Evolutionary conservation across 2,113 vertebrate genomes (phyloP), one percentile per base, ranked within the genome.

Genomic region (Melanerpes formicivorus): DNA sequence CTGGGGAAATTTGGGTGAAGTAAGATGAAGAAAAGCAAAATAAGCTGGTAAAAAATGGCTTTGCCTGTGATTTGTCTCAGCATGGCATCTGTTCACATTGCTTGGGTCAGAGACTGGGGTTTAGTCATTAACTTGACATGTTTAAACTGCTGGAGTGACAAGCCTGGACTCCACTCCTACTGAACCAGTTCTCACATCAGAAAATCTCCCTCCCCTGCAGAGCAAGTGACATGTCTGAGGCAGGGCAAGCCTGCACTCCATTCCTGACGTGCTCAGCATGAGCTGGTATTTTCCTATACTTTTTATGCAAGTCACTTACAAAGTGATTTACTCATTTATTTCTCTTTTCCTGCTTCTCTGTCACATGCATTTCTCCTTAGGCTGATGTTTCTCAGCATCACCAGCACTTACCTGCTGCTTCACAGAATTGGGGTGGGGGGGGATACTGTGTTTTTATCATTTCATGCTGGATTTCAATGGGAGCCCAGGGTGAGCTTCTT

Each of bases 181-280:
- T 95, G 89, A 93, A 87, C 89, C 55, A 90, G n/a, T 93, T 94
- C 40, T 90, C 84, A 50, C 50, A 63, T 23, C 3, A 2, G 83
- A 71, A 67, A 40, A 72, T 58, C 37, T 81, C 22, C 2, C 26
- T 82, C 56, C 29, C 66, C 26, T 70, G 55, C 55, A 76, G 78
- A 87, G 55, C 0, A 1, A 87, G 44, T 2, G 5, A 34, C 50
- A 3, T 5, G 14, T 56, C 63, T 87, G 81, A 0, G 4, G 9
- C 54, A 73, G 78, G 22, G 58, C 48, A 44, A 75, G 54, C 40
- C 77, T 64, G 40, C 48, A 42, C 52, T 63, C 34, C 1, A 0
- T 30, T 81, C 87, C 32, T 69, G 34, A 23, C 0, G 1, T 84
- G 84, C 62, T 62, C 46, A 40, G 74, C 79, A 92, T 90, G 58